Percentiles rank a stretch among this genome's conserved stretches.
phyloP scores from a whole-genome alignment of 1,140 invertebrate species.

The Scaptomyza pallida region DNA sequence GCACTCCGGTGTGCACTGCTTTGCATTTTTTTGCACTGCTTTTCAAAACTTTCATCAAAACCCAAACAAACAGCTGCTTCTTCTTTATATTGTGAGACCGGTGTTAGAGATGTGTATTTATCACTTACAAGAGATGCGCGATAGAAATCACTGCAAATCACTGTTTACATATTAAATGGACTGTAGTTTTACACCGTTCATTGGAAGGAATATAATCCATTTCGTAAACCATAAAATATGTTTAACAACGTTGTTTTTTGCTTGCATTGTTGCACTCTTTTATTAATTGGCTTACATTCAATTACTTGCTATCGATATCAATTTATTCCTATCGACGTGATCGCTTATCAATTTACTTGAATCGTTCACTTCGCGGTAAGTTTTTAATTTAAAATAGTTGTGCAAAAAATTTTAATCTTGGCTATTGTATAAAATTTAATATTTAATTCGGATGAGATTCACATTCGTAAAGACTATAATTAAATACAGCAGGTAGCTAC shows the following conservation, averaged over 20 bases:
- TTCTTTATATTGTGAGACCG: background rate
- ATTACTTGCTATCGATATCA: background rate
- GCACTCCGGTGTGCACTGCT: too few species aligned
- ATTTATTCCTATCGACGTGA: background rate
- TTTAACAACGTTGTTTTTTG: too few species aligned
- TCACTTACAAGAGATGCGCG: background rate
- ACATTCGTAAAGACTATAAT: background rate
- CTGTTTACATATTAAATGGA: background rate
- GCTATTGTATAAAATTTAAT: background rate
- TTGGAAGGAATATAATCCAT: too few species aligned
- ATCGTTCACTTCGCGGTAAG: background rate
- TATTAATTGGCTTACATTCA: too few species aligned
- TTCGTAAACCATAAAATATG: too few species aligned
- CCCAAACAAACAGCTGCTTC: too few species aligned
- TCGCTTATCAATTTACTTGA: background rate
- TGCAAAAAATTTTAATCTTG: background rate
- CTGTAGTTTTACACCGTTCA: too few species aligned
- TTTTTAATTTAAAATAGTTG: background rate
- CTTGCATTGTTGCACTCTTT: too few species aligned
- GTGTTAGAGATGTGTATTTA: background rate
- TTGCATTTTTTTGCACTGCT: too few species aligned
- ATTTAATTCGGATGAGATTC: background rate
- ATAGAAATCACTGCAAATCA: background rate
- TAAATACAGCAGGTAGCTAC: constrained; percentile 4
- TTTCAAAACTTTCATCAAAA: too few species aligned